These are phyloP conservation scores for Cephus rjabovi DNA, from an alignment of 2,888 invertebrate genomes.

Conservation along the genomic window DNA sequence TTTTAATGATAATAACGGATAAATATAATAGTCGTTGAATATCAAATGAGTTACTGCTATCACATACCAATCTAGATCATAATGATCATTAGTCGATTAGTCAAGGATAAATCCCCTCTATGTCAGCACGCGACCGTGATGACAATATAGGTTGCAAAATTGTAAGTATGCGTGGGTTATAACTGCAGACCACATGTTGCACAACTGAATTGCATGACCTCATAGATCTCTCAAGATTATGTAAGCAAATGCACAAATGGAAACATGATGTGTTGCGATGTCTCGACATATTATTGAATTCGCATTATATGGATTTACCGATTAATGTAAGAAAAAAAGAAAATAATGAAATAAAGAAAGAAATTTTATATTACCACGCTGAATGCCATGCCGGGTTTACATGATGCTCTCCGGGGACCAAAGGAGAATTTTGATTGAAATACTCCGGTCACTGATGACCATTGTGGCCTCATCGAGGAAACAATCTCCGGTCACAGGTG, in stretches of 20 bases:
- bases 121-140: conserved; percentile 20
- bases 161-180: conserved; percentile 27
- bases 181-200: conserved; percentile 26
- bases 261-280: background rate
- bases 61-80: background rate
- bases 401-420: too few species aligned
- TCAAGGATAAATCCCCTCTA: conserved; percentile 18
- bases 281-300: background rate
- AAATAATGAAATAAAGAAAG: background rate
- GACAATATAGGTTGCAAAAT: conserved; percentile 37
- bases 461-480: too few species aligned
- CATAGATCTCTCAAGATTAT: conserved; percentile 32
- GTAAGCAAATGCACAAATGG: background rate
- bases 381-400: too few species aligned
- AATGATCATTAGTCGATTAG: conserved; percentile 13
- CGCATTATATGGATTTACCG: background rate
- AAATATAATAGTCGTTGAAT: background rate
- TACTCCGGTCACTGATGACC: too few species aligned
- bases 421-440: too few species aligned
- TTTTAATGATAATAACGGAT: background rate
- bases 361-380: background rate
- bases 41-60: background rate
- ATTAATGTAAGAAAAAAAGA: background rate
- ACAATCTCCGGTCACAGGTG: too few species aligned
- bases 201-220: conserved; percentile 49